These are phyloP conservation scores for Sphenopsis melanotis DNA, from an alignment of 2,797 vertebrate genomes.

Conservation along the genomic window DNA sequence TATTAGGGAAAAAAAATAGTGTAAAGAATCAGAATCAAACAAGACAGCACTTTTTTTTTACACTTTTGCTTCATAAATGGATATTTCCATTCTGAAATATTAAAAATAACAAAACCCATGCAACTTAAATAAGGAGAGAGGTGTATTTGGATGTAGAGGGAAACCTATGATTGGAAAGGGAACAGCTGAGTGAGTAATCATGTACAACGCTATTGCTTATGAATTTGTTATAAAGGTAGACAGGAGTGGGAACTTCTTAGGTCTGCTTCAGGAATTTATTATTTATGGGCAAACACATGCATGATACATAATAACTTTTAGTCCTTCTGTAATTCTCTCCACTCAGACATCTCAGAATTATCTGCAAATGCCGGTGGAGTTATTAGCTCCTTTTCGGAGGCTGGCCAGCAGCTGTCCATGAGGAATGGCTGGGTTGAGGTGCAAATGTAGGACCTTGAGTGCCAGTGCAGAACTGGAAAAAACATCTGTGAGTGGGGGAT, in stretches of 20 bases:
- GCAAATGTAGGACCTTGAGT: not conserved
- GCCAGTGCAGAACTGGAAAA: not conserved
- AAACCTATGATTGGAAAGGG: not conserved
- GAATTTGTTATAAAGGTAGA: slow-evolving; percentile 56
- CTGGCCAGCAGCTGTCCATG: not conserved
- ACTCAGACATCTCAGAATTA: slow-evolving; percentile 15
- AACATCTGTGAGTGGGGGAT: not conserved
- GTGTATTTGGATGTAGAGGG: not conserved
- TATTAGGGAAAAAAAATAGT: not conserved
- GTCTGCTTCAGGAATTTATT: slow-evolving; percentile 41
- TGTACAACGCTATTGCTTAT: slow-evolving; percentile 2
- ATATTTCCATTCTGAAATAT: not conserved
- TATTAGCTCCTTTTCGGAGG: not conserved
- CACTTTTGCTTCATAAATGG: not conserved
- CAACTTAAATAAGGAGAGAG: not conserved
- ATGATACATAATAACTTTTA: slow-evolving; percentile 50
- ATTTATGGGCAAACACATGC: slow-evolving; percentile 53
- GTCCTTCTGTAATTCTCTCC: not conserved
- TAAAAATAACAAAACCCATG: not conserved
- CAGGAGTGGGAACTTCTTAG: not conserved
- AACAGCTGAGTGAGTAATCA: slow-evolving; percentile 1
- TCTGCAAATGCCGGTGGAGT: slow-evolving; percentile 3
- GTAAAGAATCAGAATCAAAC: not conserved
- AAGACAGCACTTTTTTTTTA: accelerated
- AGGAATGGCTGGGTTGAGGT: not conserved